Conservation (phyloP, 2,797 vertebrate species). For the Clangula hyemalis region DNA sequence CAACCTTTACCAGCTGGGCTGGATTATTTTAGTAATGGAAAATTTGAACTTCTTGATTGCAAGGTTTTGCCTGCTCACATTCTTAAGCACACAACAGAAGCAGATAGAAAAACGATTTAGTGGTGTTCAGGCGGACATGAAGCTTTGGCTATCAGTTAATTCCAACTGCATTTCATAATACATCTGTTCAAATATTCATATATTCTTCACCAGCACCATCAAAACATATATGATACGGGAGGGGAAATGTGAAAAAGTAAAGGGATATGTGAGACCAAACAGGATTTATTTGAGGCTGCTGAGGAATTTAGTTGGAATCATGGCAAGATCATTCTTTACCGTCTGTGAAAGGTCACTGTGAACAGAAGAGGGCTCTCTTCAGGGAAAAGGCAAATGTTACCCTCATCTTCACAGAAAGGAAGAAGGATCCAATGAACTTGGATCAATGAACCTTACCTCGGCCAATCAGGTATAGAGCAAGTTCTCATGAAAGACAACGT, state of each 20-base stretch:
- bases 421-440: not conserved
- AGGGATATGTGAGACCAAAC: not conserved
- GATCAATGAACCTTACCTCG: not conserved
- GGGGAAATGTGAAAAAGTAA: not conserved
- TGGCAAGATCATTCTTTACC: not conserved
- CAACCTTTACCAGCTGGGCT: not conserved
- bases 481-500: not conserved
- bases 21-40: not conserved
- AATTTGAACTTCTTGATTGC: fast-evolving
- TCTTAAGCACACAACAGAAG: not conserved
- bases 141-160: not conserved
- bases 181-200: not conserved
- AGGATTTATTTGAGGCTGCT: not conserved
- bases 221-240: not conserved
- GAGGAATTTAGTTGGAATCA: not conserved
- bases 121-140: not conserved
- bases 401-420: not conserved
- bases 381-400: not conserved
- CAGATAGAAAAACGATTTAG: not conserved
- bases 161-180: not conserved
- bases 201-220: not conserved
- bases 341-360: not conserved
- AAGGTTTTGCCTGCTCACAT: not conserved
- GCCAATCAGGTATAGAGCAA: not conserved
- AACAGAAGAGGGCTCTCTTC: not conserved